These are phyloP conservation scores for Ips typographus DNA, from an alignment of 1,140 invertebrate species.

Conservation along the genomic window DNA sequence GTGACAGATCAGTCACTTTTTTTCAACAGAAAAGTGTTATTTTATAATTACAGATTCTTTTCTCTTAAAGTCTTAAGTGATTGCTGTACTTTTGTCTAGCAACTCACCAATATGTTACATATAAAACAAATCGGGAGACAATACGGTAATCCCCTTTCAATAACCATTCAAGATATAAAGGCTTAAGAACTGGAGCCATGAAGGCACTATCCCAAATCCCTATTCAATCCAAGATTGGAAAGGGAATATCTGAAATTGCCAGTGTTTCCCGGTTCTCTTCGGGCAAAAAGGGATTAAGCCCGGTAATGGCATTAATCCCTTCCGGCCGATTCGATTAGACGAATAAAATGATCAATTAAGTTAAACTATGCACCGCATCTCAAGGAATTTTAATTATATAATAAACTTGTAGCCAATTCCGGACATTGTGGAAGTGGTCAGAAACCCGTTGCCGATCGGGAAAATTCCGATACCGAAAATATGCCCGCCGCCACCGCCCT, in stretches of 20 bases:
- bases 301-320: too few relatives aligned
- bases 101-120: too few relatives aligned
- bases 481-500: constrained; percentile 51
- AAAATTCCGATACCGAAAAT: constrained; percentile 51
- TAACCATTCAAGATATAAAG: not conserved
- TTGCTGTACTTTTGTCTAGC: too few relatives aligned
- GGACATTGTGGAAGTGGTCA: constrained; percentile 58
- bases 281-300: not conserved
- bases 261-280: not conserved
- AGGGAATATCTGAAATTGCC: constrained; percentile 5
- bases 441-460: constrained; percentile 52
- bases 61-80: too few relatives aligned
- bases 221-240: constrained; percentile 2
- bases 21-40: too few relatives aligned
- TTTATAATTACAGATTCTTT: too few relatives aligned
- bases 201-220: constrained; percentile 1
- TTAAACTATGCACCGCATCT: not conserved
- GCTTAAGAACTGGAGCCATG: not conserved
- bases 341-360: too few relatives aligned
- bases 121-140: too few relatives aligned
- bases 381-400: not conserved
- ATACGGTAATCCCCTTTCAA: too few relatives aligned
- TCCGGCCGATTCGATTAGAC: too few relatives aligned
- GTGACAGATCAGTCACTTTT: too few relatives aligned
- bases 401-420: constrained; percentile 53